Evolutionary conservation across 2,113 vertebrate genomes (phyloP).

Genomic region (Parotia lawesii): DNA sequence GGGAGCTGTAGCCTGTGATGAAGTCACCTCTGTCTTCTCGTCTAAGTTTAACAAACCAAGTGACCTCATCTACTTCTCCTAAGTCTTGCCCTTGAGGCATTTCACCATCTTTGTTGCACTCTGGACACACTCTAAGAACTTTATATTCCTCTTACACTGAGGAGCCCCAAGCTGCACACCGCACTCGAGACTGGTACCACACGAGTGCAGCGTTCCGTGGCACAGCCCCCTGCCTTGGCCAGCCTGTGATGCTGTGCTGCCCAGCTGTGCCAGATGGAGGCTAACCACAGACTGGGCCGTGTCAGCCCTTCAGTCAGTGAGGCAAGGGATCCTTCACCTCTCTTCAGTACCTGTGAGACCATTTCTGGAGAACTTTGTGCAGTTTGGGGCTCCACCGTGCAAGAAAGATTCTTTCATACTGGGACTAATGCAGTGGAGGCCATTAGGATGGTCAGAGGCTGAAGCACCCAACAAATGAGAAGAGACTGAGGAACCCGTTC

Average conservation of each 20-base stretch:
- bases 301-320: background rate
- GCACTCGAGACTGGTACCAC: accelerated
- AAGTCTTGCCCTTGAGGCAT: background rate
- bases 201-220: accelerated
- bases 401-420: background rate
- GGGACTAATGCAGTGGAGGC: background rate
- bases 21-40: background rate
- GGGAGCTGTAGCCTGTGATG: background rate
- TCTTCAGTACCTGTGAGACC: background rate
- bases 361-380: background rate
- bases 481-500: background rate
- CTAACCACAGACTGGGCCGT: background rate
- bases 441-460: background rate
- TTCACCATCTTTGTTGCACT: background rate
- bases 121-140: background rate
- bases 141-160: accelerated
- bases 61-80: background rate
- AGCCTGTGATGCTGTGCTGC: background rate
- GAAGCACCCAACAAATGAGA: background rate
- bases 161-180: background rate
- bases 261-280: background rate
- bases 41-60: background rate
- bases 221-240: background rate
- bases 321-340: background rate
- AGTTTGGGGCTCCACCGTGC: background rate